phyloP scores from a whole-genome alignment of 1,140 invertebrate genomes.

The Aphaenogaster floridana region DNA sequence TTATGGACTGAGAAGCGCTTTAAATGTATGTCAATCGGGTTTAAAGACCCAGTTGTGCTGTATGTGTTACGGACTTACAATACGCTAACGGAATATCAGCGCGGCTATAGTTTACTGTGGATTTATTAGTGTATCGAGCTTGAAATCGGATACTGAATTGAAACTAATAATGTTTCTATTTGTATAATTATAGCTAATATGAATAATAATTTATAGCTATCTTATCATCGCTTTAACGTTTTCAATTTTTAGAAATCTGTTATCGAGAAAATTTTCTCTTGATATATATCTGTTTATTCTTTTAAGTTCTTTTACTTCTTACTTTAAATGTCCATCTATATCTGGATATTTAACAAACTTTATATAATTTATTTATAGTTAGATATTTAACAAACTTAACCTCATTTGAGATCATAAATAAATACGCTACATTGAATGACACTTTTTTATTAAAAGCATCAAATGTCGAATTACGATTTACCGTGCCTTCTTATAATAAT shows the following conservation, averaged over 20 bases:
- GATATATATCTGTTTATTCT: background rate
- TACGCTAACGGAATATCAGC: background rate
- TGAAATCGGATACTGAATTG: background rate
- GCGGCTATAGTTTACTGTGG: background rate
- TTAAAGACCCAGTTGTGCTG: conserved; percentile 9
- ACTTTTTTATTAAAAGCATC: background rate
- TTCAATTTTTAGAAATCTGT: background rate
- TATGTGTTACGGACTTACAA: conserved; percentile 1
- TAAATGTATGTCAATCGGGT: conserved; percentile 41
- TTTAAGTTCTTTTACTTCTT: background rate
- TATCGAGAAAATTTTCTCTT: background rate
- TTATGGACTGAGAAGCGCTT: conserved; percentile 39
- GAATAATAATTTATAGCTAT: background rate
- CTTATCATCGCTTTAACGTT: background rate
- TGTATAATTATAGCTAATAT: background rate
- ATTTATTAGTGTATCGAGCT: conserved; percentile 23
- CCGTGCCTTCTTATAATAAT: background rate
- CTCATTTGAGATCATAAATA: too few species aligned
- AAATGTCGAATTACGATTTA: background rate
- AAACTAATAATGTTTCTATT: background rate
- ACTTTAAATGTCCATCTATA: background rate
- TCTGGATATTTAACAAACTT: background rate
- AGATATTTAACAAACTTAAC: too few species aligned
- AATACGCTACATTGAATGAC: too few species aligned
- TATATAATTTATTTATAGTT: too few species aligned